These are phyloP conservation scores for Hermaeophaga mercurialis DNA, from an alignment of 2,888 invertebrate species.

Conservation along the genomic window DNA sequence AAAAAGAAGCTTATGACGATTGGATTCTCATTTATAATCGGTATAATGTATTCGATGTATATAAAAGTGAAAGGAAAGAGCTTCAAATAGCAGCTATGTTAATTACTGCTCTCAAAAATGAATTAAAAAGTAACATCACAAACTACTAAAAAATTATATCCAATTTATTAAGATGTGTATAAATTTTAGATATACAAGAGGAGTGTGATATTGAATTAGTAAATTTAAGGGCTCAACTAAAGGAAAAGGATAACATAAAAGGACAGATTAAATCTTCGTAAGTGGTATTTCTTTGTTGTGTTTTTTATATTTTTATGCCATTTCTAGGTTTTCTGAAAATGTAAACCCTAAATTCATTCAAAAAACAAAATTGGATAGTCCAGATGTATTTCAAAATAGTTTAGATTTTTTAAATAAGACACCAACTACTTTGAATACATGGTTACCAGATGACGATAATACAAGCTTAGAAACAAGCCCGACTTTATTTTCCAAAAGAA, in stretches of 20 bases:
- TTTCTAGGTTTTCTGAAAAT: too few species aligned
- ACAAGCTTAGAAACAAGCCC: conserved; percentile 31
- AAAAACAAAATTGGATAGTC: conserved; percentile 25
- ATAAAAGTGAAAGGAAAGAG: conserved; percentile 37
- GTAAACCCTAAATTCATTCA: too few species aligned
- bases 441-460: conserved; percentile 28
- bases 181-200: conserved; percentile 28
- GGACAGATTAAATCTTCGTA: conserved; percentile 9
- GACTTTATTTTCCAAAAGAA: conserved; percentile 32
- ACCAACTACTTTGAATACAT: conserved; percentile 22
- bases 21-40: conserved; percentile 43
- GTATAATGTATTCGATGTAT: conserved; percentile 35
- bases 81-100: conserved; percentile 38
- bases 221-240: conserved; percentile 27
- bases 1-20: conserved; percentile 29
- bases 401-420: conserved; percentile 6
- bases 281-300: too few species aligned
- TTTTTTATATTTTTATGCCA: neutral
- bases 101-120: conserved; percentile 38
- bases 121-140: conserved; percentile 38
- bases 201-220: conserved; percentile 26
- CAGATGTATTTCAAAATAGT: conserved; percentile 31
- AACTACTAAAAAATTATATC: neutral
- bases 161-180: neutral
- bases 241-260: conserved; percentile 26